These are phyloP conservation scores for Zaprionus nigranus DNA, from an alignment of 1,140 invertebrate species.

Conservation along the genomic window DNA sequence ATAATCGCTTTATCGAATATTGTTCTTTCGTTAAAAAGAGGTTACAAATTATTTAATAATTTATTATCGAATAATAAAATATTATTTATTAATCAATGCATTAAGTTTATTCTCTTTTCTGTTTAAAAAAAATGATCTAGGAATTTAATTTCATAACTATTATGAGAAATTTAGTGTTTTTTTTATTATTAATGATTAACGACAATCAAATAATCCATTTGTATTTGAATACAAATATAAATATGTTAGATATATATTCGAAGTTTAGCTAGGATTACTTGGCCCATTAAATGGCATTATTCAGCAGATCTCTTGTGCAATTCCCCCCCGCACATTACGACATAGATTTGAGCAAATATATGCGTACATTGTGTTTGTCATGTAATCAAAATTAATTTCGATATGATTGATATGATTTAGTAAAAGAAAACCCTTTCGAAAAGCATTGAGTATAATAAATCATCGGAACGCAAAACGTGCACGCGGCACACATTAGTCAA, in stretches of 20 bases:
- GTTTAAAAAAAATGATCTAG: too few species aligned
- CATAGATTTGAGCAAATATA: background rate
- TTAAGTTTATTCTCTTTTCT: too few species aligned
- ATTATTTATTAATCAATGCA: too few species aligned
- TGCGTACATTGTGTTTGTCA: conserved; percentile 46
- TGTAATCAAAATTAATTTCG: conserved; percentile 73
- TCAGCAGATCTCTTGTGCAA: conserved; percentile 11
- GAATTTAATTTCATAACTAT: too few species aligned
- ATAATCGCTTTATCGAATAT: too few species aligned
- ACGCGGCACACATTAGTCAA: conserved; percentile 79
- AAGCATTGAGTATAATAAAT: conserved; percentile 67
- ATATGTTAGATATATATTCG: background rate
- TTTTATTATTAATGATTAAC: background rate
- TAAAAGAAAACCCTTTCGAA: conserved; percentile 60
- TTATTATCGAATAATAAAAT: too few species aligned
- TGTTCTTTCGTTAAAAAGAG: too few species aligned
- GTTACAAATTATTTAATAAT: too few species aligned
- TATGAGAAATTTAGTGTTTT: too few species aligned
- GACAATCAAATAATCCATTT: background rate
- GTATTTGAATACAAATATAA: background rate
- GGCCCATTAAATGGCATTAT: background rate
- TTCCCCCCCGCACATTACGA: background rate
- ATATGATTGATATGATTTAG: conserved; percentile 75
- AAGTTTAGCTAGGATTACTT: background rate
- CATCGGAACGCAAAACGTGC: conserved; percentile 67